Percentiles rank a stretch among this genome's conserved stretches.
Evolutionary conservation across 2,888 invertebrate genomes (phyloP).

Genomic region (Neocrepidodera transversa): DNA sequence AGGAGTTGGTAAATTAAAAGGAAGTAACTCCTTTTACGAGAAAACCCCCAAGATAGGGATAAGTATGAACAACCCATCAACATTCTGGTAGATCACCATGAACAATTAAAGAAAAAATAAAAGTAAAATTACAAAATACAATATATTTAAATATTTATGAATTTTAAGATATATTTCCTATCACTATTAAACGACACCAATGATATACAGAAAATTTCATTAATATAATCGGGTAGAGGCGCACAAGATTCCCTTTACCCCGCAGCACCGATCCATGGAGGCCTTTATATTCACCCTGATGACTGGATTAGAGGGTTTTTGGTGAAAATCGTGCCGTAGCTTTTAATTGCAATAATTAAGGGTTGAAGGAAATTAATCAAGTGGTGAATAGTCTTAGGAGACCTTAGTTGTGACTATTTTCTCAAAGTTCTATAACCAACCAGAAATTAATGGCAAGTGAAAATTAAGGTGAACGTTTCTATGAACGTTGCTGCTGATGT

Average conservation of each 20-base stretch:
- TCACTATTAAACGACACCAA: not conserved
- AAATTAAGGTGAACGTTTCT: not conserved
- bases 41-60: no score
- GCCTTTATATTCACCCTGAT: conserved; percentile 9
- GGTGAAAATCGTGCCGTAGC: conserved; percentile 10
- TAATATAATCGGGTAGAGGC: not conserved
- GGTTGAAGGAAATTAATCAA: conserved; percentile 15
- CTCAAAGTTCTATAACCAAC: not conserved
- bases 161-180: no score
- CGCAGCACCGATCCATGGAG: not conserved
- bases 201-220: not conserved
- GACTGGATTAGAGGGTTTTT: conserved; percentile 15
- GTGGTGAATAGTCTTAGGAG: conserved; percentile 3
- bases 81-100: no score
- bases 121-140: no score
- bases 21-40: no score
- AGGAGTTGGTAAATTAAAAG: no score
- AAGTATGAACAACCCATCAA: no score
- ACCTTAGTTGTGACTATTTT: conserved; percentile 8
- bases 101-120: no score
- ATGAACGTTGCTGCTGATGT: no score
- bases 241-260: not conserved
- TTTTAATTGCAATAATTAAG: conserved; percentile 16
- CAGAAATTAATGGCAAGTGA: not conserved
- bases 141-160: no score